Conservation (phyloP, 2,888 invertebrate genomes). For the Plusia festucae region DNA sequence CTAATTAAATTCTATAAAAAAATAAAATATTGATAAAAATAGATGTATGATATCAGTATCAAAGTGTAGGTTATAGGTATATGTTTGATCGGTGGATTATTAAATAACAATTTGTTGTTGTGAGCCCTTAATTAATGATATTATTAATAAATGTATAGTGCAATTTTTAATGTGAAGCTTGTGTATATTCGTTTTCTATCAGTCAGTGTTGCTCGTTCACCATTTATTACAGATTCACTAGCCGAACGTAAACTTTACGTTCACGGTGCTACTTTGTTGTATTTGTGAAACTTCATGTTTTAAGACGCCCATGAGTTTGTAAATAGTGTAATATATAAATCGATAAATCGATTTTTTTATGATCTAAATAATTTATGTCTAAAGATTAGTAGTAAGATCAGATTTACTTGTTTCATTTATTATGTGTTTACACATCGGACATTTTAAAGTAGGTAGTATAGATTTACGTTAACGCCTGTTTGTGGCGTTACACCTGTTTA, state of each 20-base stretch:
- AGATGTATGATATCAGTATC: not conserved
- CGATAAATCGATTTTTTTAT: constrained; percentile 24
- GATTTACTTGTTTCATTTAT: constrained; percentile 16
- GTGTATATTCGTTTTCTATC: constrained; percentile 16
- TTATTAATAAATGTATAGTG: constrained; percentile 31
- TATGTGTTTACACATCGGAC: constrained; percentile 15
- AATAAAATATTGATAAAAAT: not conserved
- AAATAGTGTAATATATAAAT: constrained; percentile 29
- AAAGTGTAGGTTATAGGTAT: not conserved
- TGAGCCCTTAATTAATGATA: constrained; percentile 22
- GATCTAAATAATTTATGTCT: constrained; percentile 21
- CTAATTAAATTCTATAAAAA: too few species aligned
- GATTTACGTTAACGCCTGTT: too few species aligned
- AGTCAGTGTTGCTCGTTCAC: constrained; percentile 12
- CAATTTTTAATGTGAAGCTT: constrained; percentile 26
- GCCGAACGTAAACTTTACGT: constrained; percentile 42
- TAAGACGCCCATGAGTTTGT: too few species aligned
- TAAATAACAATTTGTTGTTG: constrained; percentile 28
- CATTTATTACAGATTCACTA: constrained; percentile 19
- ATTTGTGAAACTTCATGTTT: constrained; percentile 15
- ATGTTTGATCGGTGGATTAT: not conserved
- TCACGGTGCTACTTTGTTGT: constrained; percentile 68
- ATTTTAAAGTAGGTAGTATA: constrained; percentile 20
- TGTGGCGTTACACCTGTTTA: constrained; percentile 38
- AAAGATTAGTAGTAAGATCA: not conserved